phyloP scores from a whole-genome alignment of 1,140 invertebrate genomes.

The Brachionus rotundiformis region DNA sequence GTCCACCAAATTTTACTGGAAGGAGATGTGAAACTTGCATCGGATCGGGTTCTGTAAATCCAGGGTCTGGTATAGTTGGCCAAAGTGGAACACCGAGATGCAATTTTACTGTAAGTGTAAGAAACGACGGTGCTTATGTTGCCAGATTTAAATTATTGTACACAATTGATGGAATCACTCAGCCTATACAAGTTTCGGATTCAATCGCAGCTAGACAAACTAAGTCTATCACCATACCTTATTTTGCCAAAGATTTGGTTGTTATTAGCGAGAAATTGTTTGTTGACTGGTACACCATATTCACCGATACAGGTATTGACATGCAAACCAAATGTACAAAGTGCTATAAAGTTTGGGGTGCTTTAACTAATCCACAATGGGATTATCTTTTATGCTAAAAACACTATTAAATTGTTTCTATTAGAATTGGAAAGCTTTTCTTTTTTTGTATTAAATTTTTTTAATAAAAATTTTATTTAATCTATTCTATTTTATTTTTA shows the following conservation, averaged over 20 bases:
- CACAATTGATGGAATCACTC: conserved; percentile 43
- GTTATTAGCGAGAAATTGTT: conserved; percentile 11
- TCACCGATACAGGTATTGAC: conserved; percentile 25
- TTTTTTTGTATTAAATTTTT: background rate
- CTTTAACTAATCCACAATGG: conserved; percentile 6
- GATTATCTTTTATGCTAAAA: conserved; percentile 44
- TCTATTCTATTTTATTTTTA: too few species aligned
- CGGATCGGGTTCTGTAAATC: background rate
- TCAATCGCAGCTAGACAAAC: background rate
- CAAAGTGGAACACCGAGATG: conserved; percentile 22
- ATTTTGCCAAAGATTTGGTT: conserved; percentile 34
- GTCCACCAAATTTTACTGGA: background rate
- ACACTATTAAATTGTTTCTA: background rate
- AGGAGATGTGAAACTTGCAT: conserved; percentile 1
- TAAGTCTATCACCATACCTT: background rate
- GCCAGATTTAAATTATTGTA: conserved; percentile 40
- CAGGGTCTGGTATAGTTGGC: background rate
- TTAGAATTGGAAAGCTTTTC: background rate
- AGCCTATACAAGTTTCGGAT: conserved; percentile 17
- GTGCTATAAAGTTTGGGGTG: conserved; percentile 51
- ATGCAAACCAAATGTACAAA: conserved; percentile 46
- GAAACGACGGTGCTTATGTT: conserved; percentile 24
- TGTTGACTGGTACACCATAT: conserved; percentile 5
- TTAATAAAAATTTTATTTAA: background rate
- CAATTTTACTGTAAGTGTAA: conserved; percentile 26